Conservation (phyloP, 2,113 vertebrate genomes). For the Coptodon bakossiorum region DNA sequence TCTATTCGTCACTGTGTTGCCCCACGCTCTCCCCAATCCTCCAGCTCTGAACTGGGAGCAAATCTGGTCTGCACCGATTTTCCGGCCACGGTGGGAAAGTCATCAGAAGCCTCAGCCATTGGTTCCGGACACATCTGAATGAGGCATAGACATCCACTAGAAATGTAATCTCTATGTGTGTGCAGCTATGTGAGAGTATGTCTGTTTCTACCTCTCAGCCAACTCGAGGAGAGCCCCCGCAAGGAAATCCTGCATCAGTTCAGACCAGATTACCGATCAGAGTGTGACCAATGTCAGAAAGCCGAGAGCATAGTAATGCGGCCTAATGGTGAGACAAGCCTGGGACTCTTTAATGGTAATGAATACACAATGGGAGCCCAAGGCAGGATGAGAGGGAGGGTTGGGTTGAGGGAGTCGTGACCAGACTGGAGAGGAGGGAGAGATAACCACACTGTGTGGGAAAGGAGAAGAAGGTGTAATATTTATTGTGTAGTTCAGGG, state of each 20-base stretch:
- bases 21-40: not conserved
- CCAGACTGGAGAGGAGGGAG: constrained; percentile 38
- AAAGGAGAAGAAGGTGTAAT: not conserved
- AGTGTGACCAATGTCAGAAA: constrained; percentile 61
- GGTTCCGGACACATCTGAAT: not conserved
- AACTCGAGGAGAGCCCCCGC: constrained; percentile 10
- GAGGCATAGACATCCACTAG: not conserved
- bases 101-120: not conserved
- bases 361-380: constrained; percentile 64
- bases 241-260: constrained; percentile 58
- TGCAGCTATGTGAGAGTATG: not conserved
- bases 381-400: constrained; percentile 26
- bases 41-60: not conserved
- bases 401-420: constrained; percentile 29
- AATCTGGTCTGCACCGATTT: constrained; percentile 9
- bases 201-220: not conserved
- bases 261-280: constrained; percentile 55
- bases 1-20: not conserved
- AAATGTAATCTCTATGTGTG: not conserved
- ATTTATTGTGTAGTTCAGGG: not conserved
- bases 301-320: constrained; percentile 52
- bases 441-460: not conserved
- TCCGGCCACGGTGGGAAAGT: constrained; percentile 1
- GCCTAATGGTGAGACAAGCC: constrained; percentile 63
- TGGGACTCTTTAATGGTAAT: constrained; percentile 65